phyloP scores from a whole-genome alignment of 2,888 invertebrate genomes.

The Lutraria lutraria region DNA sequence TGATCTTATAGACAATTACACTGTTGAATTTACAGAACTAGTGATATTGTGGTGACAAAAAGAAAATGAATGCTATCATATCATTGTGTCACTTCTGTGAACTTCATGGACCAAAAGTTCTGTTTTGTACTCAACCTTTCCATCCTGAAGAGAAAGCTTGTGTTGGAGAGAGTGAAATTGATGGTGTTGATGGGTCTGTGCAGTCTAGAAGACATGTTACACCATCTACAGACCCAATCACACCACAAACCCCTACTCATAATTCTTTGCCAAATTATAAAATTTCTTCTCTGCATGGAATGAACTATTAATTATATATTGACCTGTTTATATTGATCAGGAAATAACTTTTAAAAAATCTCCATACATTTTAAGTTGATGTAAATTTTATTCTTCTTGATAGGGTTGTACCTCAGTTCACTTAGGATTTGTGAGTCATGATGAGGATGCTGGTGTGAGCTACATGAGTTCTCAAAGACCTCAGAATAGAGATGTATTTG shows the following conservation, averaged over 20 bases:
- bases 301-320: too few species aligned
- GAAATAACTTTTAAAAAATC: not conserved
- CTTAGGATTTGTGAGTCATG: constrained; percentile 90
- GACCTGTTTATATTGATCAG: not conserved
- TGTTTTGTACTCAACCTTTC: constrained; percentile 95
- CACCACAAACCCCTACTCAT: constrained; percentile 68
- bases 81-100: constrained; percentile 98
- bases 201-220: constrained; percentile 54
- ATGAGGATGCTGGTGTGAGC: constrained; percentile 90
- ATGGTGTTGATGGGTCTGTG: constrained; percentile 39
- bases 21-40: not conserved
- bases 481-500: constrained; percentile 90
- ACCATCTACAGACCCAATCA: constrained; percentile 66
- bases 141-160: constrained; percentile 83
- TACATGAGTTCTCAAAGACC: constrained; percentile 93
- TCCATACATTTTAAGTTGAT: not conserved
- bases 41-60: not conserved
- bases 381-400: not conserved
- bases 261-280: constrained; percentile 73
- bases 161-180: constrained; percentile 70
- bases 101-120: constrained; percentile 95
- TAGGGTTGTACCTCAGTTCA: constrained; percentile 87
- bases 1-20: not conserved
- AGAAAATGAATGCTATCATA: constrained; percentile 93
- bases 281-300: too few species aligned